Evolutionary conservation across 1,140 invertebrate species (phyloP).

Genomic region (Lordiphosa collinella): DNA sequence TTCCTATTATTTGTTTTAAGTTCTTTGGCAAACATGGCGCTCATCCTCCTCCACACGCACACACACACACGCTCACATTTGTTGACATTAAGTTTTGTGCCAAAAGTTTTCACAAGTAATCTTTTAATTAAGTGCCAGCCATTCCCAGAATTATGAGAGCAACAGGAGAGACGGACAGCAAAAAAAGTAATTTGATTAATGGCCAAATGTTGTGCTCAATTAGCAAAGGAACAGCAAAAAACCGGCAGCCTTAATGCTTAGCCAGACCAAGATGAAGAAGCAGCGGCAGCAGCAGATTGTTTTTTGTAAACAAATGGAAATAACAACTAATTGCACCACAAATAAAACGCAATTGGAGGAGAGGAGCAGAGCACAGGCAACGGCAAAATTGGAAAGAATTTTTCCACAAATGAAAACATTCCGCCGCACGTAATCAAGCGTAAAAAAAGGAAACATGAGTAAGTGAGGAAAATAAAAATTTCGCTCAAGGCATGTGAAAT

Average conservation of each 20-base stretch:
- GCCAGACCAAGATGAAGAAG: slow-evolving; percentile 6
- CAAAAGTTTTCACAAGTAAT: slow-evolving; percentile 71
- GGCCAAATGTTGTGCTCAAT: slow-evolving; percentile 70
- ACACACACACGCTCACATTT: slow-evolving; percentile 6
- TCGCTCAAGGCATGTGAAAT: too few relatives aligned
- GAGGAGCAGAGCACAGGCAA: neutral
- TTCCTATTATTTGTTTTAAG: slow-evolving; percentile 74
- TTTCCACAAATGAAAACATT: too few relatives aligned
- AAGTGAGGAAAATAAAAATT: too few relatives aligned
- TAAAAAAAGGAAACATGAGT: neutral
- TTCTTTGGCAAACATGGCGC: slow-evolving; percentile 61
- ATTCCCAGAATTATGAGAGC: slow-evolving; percentile 42
- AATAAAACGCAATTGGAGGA: slow-evolving; percentile 47
- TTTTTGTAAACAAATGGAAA: slow-evolving; percentile 39
- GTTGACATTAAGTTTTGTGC: slow-evolving; percentile 65
- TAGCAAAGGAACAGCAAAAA: slow-evolving; percentile 40
- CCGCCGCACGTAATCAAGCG: neutral
- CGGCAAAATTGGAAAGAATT: neutral
- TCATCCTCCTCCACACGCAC: slow-evolving; percentile 1
- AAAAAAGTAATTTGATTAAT: slow-evolving; percentile 70
- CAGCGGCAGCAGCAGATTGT: slow-evolving; percentile 10
- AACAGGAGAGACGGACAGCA: slow-evolving; percentile 14
- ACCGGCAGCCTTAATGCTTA: slow-evolving; percentile 33
- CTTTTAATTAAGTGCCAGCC: slow-evolving; percentile 72
- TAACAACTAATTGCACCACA: slow-evolving; percentile 56